phyloP scores from a whole-genome alignment of 2,888 invertebrate genomes.

The Lysandra bellargus region DNA sequence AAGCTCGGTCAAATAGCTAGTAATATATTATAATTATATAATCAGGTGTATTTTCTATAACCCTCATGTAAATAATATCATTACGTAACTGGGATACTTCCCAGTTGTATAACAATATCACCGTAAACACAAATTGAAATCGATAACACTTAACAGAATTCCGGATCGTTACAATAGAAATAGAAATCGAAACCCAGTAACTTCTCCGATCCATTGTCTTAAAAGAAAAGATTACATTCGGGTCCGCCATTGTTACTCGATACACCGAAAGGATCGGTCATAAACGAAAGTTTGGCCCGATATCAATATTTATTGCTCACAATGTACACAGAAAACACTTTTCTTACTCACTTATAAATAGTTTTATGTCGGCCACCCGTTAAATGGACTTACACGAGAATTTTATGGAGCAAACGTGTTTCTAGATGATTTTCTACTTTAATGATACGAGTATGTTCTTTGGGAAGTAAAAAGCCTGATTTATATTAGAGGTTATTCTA shows the following conservation, averaged over 20 bases:
- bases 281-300: constrained; percentile 66
- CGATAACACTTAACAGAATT: constrained; percentile 18
- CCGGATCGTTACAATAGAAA: constrained; percentile 37
- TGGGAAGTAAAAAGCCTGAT: background rate
- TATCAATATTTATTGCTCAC: constrained; percentile 74
- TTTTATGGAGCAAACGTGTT: constrained; percentile 45
- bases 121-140: constrained; percentile 8
- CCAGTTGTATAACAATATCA: background rate
- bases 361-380: constrained; percentile 71
- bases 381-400: constrained; percentile 63
- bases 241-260: constrained; percentile 53
- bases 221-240: constrained; percentile 51
- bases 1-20: too few relatives aligned
- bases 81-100: background rate
- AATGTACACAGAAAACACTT: constrained; percentile 62
- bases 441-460: constrained; percentile 2
- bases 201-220: constrained; percentile 37
- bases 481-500: background rate
- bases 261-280: constrained; percentile 52
- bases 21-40: too few relatives aligned
- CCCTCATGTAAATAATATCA: background rate
- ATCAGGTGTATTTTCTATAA: background rate
- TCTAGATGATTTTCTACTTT: constrained; percentile 30
- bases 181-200: constrained; percentile 36
- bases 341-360: constrained; percentile 69